These are phyloP conservation scores for Acanthisitta chloris DNA, from an alignment of 2,113 vertebrate species.

Conservation along the genomic window DNA sequence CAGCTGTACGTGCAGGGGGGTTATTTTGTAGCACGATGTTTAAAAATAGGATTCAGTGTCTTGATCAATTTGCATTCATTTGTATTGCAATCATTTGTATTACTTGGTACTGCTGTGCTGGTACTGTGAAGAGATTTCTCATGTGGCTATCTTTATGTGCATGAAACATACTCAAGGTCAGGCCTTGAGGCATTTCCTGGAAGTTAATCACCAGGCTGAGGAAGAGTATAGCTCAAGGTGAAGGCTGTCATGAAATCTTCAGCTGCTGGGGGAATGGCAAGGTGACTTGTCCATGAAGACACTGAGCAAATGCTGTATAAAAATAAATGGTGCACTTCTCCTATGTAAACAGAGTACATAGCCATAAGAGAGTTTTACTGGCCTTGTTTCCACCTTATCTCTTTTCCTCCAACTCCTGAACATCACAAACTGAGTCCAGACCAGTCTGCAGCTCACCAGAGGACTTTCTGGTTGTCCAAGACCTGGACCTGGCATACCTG, in stretches of 20 bases:
- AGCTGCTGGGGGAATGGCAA: background rate
- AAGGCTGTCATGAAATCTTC: background rate
- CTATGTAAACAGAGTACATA: no score
- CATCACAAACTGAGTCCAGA: no score
- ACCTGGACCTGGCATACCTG: no score
- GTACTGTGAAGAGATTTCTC: background rate
- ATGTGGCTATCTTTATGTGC: background rate
- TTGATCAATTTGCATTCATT: background rate
- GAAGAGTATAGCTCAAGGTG: constrained; percentile 16
- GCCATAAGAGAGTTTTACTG: no score
- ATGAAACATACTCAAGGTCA: background rate
- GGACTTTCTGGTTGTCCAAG: no score
- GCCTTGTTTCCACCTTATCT: no score
- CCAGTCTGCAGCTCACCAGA: no score
- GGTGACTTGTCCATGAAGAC: background rate
- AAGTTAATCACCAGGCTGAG: background rate
- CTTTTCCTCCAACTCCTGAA: no score
- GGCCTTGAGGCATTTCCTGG: background rate
- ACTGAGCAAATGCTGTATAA: background rate
- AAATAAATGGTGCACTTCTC: no score
- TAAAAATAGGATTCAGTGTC: background rate
- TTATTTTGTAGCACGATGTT: background rate
- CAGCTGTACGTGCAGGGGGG: background rate
- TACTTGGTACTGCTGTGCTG: background rate
- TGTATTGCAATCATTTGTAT: background rate